Base-by-base conservation (phyloP, 2,888 invertebrate genomes). In the Morpho achilles region DNA sequence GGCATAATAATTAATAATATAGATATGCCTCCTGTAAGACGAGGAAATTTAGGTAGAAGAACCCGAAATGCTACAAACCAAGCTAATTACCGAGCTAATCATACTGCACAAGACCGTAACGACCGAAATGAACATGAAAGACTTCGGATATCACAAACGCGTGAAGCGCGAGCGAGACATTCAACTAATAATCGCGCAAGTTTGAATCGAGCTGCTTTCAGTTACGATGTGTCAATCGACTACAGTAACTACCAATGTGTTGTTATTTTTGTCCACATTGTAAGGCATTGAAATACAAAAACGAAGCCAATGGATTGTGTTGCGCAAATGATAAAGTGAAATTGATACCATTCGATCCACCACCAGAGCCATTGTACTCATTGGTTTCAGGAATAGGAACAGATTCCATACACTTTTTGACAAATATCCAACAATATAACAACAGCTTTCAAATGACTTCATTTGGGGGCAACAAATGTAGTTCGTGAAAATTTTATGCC, bases 241-340 rank as follows among this genome's bases (percentile, higher is more conserved):
- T 94, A 93, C 56, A 60, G 55, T 62, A 8, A 32, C 55, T 49
- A 64, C 44, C 16, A 48, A 46, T 56, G 58, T 41, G 58, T 62
- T 60, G 55, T 53, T 63, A 61, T 62, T 65, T 61, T 58, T 73
- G 69, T 53, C 40, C 50, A 69, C 46, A 72, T 32, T 72, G 69
- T 63, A 68, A 70, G 63, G 71, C 71, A 64, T 69, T 71, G 8
- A 71, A 74, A 69, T 71, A 62, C 52, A 71, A 68, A 65, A 69
- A 69, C 39, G 68, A 73, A 73, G 62, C 70, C 32, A 56, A 53
- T 65, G 69, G 71, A 68, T 70, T 74, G 64, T 70, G 71, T 68
- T 71, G 71, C 63, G 69, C 68, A 50, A 66, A 51, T 61, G 69
- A 68, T 16, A 61, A 73, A 69, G 70, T 72, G 55, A 68, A 72